Evolutionary conservation across 2,888 invertebrate species (phyloP).

Genomic region (Oxycera nigricornis): DNA sequence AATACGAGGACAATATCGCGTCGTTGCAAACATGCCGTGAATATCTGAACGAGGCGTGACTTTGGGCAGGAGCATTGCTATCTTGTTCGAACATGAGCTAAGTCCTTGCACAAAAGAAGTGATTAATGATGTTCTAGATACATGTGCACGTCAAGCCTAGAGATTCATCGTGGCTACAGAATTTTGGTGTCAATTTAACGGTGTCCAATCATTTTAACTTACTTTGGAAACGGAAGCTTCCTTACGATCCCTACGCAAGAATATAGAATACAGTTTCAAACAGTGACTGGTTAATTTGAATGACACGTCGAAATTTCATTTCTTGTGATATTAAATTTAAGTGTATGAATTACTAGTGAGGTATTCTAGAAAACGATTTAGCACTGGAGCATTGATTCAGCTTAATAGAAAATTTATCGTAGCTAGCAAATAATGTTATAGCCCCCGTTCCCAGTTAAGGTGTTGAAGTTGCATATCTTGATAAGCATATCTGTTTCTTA

Average conservation of each 20-base stretch:
- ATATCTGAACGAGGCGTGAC: neutral
- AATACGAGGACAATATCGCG: neutral
- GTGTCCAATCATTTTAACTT: neutral
- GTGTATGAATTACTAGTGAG: neutral
- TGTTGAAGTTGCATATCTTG: neutral
- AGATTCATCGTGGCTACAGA: neutral
- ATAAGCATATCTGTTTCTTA: neutral
- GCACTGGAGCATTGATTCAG: neutral
- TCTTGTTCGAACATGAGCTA: neutral
- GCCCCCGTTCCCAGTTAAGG: neutral
- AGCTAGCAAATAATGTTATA: neutral
- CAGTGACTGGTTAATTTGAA: neutral
- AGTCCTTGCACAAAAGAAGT: neutral
- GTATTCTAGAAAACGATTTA: neutral
- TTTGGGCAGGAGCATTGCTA: neutral
- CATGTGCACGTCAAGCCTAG: neutral
- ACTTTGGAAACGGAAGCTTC: neutral
- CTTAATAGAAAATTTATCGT: neutral
- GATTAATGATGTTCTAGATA: neutral
- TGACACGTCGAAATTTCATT: neutral
- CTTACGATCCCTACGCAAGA: too few species aligned
- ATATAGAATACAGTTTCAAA: neutral
- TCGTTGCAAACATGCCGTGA: neutral
- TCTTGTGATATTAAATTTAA: constrained; percentile 41
- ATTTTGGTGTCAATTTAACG: neutral